Evolutionary conservation across 2,113 vertebrate species (phyloP).

Genomic region (Muscicapa adusta): DNA sequence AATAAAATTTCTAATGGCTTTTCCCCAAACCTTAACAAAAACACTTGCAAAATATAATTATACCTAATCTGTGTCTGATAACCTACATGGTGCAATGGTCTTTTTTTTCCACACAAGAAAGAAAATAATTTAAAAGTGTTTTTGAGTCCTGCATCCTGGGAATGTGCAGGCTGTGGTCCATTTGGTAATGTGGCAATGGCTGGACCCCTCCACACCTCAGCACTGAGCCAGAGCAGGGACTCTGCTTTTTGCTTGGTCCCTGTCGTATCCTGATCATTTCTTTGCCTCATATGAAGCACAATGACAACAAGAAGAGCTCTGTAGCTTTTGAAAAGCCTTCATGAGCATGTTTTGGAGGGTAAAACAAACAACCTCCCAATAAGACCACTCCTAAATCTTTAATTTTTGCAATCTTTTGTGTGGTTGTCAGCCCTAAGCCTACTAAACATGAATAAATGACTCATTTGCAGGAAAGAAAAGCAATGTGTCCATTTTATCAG

Average conservation of each 20-base stretch:
- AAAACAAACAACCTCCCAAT: neutral
- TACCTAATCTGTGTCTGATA: neutral
- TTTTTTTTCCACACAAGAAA: neutral
- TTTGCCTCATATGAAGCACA: neutral
- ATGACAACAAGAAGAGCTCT: neutral
- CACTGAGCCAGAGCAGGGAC: neutral
- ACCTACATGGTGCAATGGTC: neutral
- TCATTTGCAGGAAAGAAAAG: neutral
- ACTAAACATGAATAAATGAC: constrained; percentile 19
- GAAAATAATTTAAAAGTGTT: neutral
- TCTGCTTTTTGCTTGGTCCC: neutral
- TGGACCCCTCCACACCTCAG: neutral
- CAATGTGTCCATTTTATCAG: neutral
- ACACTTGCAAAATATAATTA: neutral
- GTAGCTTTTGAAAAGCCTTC: neutral
- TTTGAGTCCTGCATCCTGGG: neutral
- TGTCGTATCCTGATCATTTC: neutral
- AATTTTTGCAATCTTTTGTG: neutral
- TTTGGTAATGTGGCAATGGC: neutral
- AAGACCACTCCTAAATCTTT: neutral
- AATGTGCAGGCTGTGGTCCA: neutral
- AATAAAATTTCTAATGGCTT: neutral
- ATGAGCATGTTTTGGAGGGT: neutral
- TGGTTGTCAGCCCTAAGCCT: neutral
- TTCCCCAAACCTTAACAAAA: neutral